Evolutionary conservation across 2,113 vertebrate species (phyloP).

Genomic region (Carettochelys insculpta): DNA sequence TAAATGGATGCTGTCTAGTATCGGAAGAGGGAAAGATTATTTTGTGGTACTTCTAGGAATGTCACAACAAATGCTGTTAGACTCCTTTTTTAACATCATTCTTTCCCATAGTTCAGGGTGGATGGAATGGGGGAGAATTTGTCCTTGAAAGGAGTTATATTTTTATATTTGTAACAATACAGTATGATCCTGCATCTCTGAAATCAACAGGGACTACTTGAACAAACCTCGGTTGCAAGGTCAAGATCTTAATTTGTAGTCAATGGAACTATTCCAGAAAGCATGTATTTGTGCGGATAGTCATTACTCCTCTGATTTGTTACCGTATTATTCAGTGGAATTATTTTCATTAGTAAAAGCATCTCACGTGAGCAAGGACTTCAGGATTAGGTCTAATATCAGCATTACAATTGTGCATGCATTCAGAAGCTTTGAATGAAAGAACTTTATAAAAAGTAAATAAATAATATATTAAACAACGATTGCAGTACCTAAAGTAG

Average conservation of each 20-base stretch:
- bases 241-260: background rate
- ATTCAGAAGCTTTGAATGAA: background rate
- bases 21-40: background rate
- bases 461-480: background rate
- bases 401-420: background rate
- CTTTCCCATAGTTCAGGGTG: background rate
- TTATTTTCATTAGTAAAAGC: background rate
- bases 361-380: background rate
- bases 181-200: background rate
- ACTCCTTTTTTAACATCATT: background rate
- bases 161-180: background rate
- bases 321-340: background rate
- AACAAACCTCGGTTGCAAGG: background rate
- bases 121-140: background rate
- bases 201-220: background rate
- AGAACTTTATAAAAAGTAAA: background rate
- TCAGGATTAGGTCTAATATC: background rate
- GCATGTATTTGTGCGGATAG: background rate
- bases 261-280: background rate
- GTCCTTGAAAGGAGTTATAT: background rate
- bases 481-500: background rate
- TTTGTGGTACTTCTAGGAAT: background rate
- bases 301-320: background rate
- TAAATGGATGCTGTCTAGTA: background rate
- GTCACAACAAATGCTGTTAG: background rate